A percentile compares a stretch with the other conserved stretches of the same genome.
Conservation (phyloP, 2,113 vertebrate species). For the Amia ocellicauda region DNA sequence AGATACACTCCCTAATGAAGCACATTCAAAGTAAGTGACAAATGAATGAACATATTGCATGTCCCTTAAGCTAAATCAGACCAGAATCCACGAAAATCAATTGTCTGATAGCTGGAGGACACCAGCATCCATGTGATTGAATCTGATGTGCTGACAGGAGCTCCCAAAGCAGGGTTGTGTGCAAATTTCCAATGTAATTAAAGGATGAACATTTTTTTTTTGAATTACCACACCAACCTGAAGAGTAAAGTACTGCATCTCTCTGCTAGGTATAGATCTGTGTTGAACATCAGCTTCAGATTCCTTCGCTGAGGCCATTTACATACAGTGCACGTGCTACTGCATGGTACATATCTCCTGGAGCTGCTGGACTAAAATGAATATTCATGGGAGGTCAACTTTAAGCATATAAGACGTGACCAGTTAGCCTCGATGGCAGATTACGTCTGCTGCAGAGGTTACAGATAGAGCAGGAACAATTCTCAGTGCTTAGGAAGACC, state of each 20-base stretch:
- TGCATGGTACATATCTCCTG: slow-evolving; percentile 31
- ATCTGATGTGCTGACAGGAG: slow-evolving; percentile 52
- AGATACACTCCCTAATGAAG: slow-evolving; percentile 33
- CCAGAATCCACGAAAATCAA: slow-evolving; percentile 57
- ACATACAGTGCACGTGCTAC: slow-evolving; percentile 17
- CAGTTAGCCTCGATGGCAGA: slow-evolving; percentile 34
- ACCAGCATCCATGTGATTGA: slow-evolving; percentile 54
- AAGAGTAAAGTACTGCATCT: slow-evolving; percentile 37
- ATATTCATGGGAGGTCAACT: slow-evolving; percentile 53
- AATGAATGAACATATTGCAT: slow-evolving; percentile 43
- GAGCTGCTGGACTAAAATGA: slow-evolving; percentile 41
- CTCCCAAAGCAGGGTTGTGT: slow-evolving; percentile 39
- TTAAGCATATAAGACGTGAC: slow-evolving; percentile 35
- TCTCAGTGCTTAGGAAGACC: background rate
- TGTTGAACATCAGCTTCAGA: slow-evolving; percentile 18
- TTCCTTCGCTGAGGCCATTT: slow-evolving; percentile 30
- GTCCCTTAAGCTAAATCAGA: slow-evolving; percentile 55
- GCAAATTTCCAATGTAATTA: slow-evolving; percentile 62
- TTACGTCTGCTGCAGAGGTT: slow-evolving; percentile 33
- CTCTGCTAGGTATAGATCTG: slow-evolving; percentile 18
- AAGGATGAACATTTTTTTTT: slow-evolving; percentile 45
- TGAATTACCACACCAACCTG: slow-evolving; percentile 38
- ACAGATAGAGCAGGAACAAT: slow-evolving; percentile 28
- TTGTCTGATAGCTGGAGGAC: slow-evolving; percentile 57
- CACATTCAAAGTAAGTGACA: slow-evolving; percentile 42